Evolutionary conservation across 2,888 invertebrate species (phyloP).

Genomic region (Sepioteuthis lessoniana): DNA sequence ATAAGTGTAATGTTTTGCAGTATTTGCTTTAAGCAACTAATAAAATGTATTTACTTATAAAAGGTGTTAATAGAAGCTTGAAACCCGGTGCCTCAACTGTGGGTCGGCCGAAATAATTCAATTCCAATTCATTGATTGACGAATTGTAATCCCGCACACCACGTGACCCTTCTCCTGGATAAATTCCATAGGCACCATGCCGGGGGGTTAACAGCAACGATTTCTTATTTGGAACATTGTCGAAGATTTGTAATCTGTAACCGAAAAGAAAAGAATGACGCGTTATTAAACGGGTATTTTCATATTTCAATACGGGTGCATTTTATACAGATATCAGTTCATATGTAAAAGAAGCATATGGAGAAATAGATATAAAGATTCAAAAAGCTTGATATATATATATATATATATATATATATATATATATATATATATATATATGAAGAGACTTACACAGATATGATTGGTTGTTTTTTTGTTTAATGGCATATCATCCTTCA

Average conservation of each 20-base stretch:
- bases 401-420: too few species aligned
- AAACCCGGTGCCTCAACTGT: not conserved
- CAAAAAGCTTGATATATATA: too few species aligned
- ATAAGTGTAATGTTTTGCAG: too few species aligned
- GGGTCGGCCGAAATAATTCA: slow-evolving; percentile 45
- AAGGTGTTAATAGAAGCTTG: slow-evolving; percentile 44
- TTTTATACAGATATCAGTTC: too few species aligned
- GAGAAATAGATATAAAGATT: too few species aligned
- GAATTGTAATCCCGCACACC: slow-evolving; percentile 41
- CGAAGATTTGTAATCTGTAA: slow-evolving; percentile 41
- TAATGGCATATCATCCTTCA: too few species aligned
- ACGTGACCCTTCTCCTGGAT: not conserved
- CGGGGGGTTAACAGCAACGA: not conserved
- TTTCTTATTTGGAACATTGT: not conserved
- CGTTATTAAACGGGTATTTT: not conserved
- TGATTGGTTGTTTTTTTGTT: too few species aligned
- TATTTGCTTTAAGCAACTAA: too few species aligned
- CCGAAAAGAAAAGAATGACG: not conserved
- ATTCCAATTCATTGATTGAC: slow-evolving; percentile 8
- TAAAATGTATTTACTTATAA: slow-evolving; percentile 44
- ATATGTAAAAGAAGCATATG: too few species aligned
- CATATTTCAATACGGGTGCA: too few species aligned
- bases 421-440: too few species aligned
- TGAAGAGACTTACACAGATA: too few species aligned
- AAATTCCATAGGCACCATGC: slow-evolving; percentile 39